These are phyloP conservation scores for Scaptomyza hsui DNA, from an alignment of 1,140 invertebrate genomes.

Conservation along the genomic window DNA sequence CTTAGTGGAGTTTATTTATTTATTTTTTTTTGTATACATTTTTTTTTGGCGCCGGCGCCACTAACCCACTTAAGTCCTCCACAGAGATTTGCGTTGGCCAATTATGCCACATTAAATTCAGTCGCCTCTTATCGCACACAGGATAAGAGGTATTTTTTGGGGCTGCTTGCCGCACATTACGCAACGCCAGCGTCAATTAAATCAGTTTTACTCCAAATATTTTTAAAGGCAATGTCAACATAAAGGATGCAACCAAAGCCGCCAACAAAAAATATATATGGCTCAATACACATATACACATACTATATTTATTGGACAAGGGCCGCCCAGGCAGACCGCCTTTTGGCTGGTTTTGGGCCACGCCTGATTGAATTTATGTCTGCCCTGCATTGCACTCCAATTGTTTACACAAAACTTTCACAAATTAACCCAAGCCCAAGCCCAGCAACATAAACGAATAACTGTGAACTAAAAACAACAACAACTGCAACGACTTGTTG, in stretches of 20 bases:
- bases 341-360: constrained; percentile 48
- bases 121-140: constrained; percentile 64
- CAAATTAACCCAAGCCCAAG: constrained; percentile 69
- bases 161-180: constrained; percentile 56
- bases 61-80: constrained; percentile 72
- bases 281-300: constrained; percentile 27
- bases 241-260: constrained; percentile 16
- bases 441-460: constrained; percentile 12
- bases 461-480: constrained; percentile 50
- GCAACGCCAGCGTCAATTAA: constrained; percentile 80
- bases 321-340: constrained; percentile 49
- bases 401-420: constrained; percentile 82
- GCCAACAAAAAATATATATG: constrained; percentile 23
- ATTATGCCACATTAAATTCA: constrained; percentile 76
- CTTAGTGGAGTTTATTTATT: constrained; percentile 27
- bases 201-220: constrained; percentile 82
- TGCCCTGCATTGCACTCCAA: constrained; percentile 51
- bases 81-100: constrained; percentile 54
- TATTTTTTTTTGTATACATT: constrained; percentile 6
- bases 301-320: constrained; percentile 55
- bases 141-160: constrained; percentile 19
- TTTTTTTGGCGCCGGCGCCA: constrained; percentile 73
- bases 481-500: constrained; percentile 36
- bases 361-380: constrained; percentile 81
- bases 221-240: constrained; percentile 73